Conservation (phyloP, 2,888 invertebrate genomes). For the Zygogramma bicolorata region DNA sequence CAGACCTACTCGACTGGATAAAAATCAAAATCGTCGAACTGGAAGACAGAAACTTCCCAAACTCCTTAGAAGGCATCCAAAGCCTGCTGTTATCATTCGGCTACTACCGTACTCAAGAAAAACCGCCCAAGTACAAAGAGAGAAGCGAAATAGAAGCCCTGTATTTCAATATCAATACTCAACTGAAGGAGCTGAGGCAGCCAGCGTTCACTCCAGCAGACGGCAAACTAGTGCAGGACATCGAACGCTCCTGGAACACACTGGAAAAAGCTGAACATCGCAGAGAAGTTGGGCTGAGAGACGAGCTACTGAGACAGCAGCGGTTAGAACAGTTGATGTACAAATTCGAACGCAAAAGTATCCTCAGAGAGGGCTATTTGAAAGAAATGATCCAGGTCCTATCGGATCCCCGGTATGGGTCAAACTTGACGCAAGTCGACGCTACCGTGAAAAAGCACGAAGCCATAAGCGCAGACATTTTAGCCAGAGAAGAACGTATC, state of each 20-base stretch:
- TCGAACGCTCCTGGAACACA: slow-evolving; percentile 94
- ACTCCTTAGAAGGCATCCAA: slow-evolving; percentile 95
- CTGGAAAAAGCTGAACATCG: slow-evolving; percentile 95
- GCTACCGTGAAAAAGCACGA: slow-evolving; percentile 98
- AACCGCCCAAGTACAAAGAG: slow-evolving; percentile 98
- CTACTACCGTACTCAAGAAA: slow-evolving; percentile 95
- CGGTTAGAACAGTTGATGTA: slow-evolving; percentile 94
- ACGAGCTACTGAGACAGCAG: slow-evolving; percentile 92
- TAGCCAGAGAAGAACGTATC: slow-evolving; percentile 93
- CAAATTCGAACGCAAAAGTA: slow-evolving; percentile 95
- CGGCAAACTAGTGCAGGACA: slow-evolving; percentile 93
- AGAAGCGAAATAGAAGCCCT: slow-evolving; percentile 96
- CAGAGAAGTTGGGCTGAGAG: slow-evolving; percentile 91
- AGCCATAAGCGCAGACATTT: slow-evolving; percentile 96
- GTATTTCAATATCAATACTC: slow-evolving; percentile 96
- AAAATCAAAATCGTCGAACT: slow-evolving; percentile 84
- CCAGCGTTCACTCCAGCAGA: slow-evolving; percentile 88
- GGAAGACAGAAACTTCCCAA: slow-evolving; percentile 90
- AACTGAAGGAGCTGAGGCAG: slow-evolving; percentile 93
- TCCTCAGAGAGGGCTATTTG: slow-evolving; percentile 93
- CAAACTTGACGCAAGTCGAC: slow-evolving; percentile 92
- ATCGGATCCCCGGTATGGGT: slow-evolving; percentile 91
- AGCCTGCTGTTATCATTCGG: slow-evolving; percentile 90
- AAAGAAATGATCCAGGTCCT: slow-evolving; percentile 98
- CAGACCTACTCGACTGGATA: slow-evolving; percentile 94